Base-by-base conservation (phyloP, 2,888 invertebrate genomes). In the Lycia hirtaria region DNA sequence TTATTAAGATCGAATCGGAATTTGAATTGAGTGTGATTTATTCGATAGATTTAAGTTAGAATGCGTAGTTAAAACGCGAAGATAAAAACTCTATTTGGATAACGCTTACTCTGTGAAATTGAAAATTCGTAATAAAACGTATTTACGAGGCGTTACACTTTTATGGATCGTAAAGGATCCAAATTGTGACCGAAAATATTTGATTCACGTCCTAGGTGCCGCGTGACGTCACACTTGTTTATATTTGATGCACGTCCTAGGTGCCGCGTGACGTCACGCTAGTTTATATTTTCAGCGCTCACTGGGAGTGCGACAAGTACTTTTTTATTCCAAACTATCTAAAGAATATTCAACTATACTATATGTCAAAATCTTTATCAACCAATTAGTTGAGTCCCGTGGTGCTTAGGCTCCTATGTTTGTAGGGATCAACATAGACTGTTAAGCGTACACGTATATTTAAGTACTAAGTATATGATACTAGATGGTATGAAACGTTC, bases 41-140 rank as follows among this genome's bases (percentile, higher is more conserved):
- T 33, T 19, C 10, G 14, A n/a, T n/a, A n/a, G n/a, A 43, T 20
- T 33, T 48, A 19, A 40, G 26, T 12, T 9, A 24, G 44, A 37
- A 14, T 10, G 35, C n/a, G 50, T 20, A 37, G 57, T 52, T 57
- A 57, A 58, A 47, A 26, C 3, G 9, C 0, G 14, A 24, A 40
- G 35, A 57, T 48, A 54, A 47, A 50, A 40, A 32, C 41, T 38
- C 4, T 50, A 44, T 52, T 17, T 45, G 6, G 51, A 32, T 45
- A 40, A 44, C 58, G 43, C 57, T 58, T 56, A 65, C 62, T 60
- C 51, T 58, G 47, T 65, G 38, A 67, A 70, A 70, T 70, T 70
- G 69, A 67, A 67, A 67, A 67, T 64, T 64, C 56, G 57, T 55
- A 63, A 63, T 65, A 67, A 64, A 67, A 51, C 51, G 55, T 64